These are phyloP conservation scores for Caenorhabditis brenneri DNA, from an alignment of 1,140 invertebrate species.

Conservation along the genomic window DNA sequence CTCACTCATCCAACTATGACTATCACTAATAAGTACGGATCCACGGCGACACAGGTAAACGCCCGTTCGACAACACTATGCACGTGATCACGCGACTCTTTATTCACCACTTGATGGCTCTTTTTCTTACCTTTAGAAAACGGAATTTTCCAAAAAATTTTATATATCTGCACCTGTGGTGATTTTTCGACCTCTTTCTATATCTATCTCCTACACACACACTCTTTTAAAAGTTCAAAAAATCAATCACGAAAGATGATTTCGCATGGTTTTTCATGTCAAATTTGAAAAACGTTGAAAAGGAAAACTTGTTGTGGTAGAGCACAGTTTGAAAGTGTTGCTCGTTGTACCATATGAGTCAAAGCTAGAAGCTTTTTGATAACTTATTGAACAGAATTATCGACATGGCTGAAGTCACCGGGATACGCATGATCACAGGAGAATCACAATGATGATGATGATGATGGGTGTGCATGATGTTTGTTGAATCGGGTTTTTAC, in stretches of 20 bases:
- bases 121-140: neutral
- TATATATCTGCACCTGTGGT: conserved; percentile 36
- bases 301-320: neutral
- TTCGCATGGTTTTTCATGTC: conserved; percentile 6
- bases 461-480: conserved; percentile 36
- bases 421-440: neutral
- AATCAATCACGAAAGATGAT: too few relatives aligned
- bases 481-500: conserved; percentile 38
- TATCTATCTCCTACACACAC: conserved; percentile 4
- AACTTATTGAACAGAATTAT: conserved; percentile 7
- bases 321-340: conserved; percentile 6
- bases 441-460: neutral
- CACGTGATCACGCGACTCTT: conserved; percentile 7
- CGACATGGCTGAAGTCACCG: neutral
- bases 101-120: neutral
- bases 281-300: neutral
- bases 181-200: conserved; percentile 22
- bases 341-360: neutral
- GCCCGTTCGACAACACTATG: conserved; percentile 33
- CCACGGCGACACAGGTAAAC: conserved; percentile 45
- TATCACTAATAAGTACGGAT: conserved; percentile 45
- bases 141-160: too few relatives aligned
- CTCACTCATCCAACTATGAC: conserved; percentile 38
- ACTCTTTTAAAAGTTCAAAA: neutral
- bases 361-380: neutral